phyloP scores from a whole-genome alignment of 2,113 vertebrate species.

The Rousettus leschenaultii region DNA sequence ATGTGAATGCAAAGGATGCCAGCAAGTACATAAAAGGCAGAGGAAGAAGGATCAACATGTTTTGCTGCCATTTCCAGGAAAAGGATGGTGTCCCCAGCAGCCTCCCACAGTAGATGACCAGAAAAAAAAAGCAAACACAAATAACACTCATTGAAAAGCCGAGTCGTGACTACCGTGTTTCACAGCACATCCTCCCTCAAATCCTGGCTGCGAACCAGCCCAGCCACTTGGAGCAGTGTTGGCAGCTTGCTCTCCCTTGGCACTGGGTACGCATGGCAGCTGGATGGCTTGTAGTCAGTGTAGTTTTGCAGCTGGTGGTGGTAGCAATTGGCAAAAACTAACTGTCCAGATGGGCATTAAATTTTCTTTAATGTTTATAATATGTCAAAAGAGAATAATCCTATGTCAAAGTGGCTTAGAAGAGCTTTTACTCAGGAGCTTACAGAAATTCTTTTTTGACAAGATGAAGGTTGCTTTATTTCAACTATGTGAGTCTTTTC shows the following conservation, averaged over 20 bases:
- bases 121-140: slow-evolving; percentile 50
- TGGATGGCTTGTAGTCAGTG: slow-evolving; percentile 77
- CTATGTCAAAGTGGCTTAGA: slow-evolving; percentile 74
- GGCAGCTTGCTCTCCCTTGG: slow-evolving; percentile 75
- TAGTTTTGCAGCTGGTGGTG: slow-evolving; percentile 82
- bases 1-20: slow-evolving; percentile 40
- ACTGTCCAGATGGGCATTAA: slow-evolving; percentile 83
- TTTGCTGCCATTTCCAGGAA: slow-evolving; percentile 66
- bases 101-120: slow-evolving; percentile 56
- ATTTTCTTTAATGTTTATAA: slow-evolving; percentile 81
- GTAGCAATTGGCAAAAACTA: slow-evolving; percentile 80
- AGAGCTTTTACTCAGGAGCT: slow-evolving; percentile 66
- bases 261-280: slow-evolving; percentile 68
- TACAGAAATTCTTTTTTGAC: slow-evolving; percentile 62
- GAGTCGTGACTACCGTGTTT: slow-evolving; percentile 58
- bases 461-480: slow-evolving; percentile 44
- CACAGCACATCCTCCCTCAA: slow-evolving; percentile 45
- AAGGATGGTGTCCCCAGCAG: slow-evolving; percentile 51
- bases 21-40: slow-evolving; percentile 51
- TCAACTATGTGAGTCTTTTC: not conserved
- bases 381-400: slow-evolving; percentile 79
- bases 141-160: slow-evolving; percentile 16
- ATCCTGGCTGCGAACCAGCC: slow-evolving; percentile 58
- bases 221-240: slow-evolving; percentile 57
- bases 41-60: slow-evolving; percentile 56